A percentile compares a stretch with the other conserved stretches of the same genome.
These are phyloP conservation scores for Adelges cooleyi DNA, from an alignment of 1,140 invertebrate species.

Conservation along the genomic window DNA sequence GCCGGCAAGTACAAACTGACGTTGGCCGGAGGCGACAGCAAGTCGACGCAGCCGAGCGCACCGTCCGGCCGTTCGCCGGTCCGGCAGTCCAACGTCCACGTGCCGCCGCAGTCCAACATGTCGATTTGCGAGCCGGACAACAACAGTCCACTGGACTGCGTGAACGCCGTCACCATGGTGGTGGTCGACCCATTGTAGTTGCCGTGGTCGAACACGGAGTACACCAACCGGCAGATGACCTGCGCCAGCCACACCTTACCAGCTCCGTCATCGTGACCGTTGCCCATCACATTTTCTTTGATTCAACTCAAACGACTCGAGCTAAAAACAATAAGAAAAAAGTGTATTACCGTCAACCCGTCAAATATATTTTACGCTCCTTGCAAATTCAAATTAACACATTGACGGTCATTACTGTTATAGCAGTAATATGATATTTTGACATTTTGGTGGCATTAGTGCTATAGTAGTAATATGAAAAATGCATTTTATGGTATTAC, in stretches of 20 bases:
- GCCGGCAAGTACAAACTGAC: slow-evolving; percentile 8
- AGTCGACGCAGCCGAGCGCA: neutral
- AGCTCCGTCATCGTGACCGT: slow-evolving; percentile 7
- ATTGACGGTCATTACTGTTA: too few species aligned
- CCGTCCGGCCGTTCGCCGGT: neutral
- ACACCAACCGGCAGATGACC: slow-evolving; percentile 22
- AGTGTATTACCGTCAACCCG: too few species aligned
- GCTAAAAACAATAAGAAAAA: too few species aligned
- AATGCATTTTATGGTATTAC: too few species aligned
- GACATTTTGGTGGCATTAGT: too few species aligned
- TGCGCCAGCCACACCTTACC: slow-evolving; percentile 25
- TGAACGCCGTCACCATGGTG: neutral
- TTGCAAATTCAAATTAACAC: too few species aligned
- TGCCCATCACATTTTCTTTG: slow-evolving; percentile 22
- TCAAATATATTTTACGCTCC: too few species aligned
- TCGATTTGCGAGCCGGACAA: neutral
- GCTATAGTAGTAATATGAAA: too few species aligned
- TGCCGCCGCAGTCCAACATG: slow-evolving; percentile 1
- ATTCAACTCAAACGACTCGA: slow-evolving; percentile 5
- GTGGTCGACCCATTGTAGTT: neutral
- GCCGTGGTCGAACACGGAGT: slow-evolving; percentile 1
- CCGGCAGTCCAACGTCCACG: slow-evolving; percentile 11
- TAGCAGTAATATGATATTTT: too few species aligned
- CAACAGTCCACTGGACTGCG: neutral
- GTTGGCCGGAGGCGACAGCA: neutral